A percentile compares a stretch with the other conserved stretches of the same genome.
These are phyloP conservation scores for Eufriesea mexicana DNA, from an alignment of 1,140 invertebrate species.

Conservation along the genomic window DNA sequence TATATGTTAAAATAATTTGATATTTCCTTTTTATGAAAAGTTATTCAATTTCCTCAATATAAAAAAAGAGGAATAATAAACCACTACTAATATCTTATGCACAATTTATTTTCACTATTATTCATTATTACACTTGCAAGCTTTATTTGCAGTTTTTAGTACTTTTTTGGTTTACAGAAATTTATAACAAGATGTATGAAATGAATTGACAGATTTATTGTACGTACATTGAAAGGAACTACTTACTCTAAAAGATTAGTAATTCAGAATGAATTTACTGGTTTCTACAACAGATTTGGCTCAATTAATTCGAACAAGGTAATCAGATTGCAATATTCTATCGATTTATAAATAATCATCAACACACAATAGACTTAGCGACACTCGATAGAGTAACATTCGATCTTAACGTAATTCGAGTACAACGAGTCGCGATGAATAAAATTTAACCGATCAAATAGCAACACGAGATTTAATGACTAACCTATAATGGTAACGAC, in stretches of 20 bases:
- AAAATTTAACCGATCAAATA: conserved; percentile 62
- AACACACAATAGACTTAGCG: conserved; percentile 37
- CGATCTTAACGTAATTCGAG: conserved; percentile 11
- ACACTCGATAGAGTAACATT: conserved; percentile 18
- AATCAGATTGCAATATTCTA: conserved; percentile 9
- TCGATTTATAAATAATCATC: conserved; percentile 35
- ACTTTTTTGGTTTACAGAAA: neutral
- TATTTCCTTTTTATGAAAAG: too few relatives aligned
- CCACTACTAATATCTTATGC: neutral
- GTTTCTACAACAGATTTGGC: neutral
- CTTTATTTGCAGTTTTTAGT: neutral
- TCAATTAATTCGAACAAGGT: neutral
- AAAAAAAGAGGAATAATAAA: neutral
- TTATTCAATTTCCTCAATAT: neutral
- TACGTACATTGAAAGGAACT: neutral
- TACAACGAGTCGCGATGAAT: conserved; percentile 31
- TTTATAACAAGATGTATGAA: neutral
- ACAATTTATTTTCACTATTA: conserved; percentile 14
- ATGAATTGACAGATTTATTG: neutral
- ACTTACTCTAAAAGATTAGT: neutral
- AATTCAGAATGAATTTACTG: neutral
- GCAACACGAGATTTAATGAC: conserved; percentile 59
- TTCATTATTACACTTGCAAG: conserved; percentile 24
- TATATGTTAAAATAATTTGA: too few relatives aligned
- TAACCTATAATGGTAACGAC: conserved; percentile 49